Base-by-base conservation (phyloP, 2,888 invertebrate species). In the Hybos culiciformis region DNA sequence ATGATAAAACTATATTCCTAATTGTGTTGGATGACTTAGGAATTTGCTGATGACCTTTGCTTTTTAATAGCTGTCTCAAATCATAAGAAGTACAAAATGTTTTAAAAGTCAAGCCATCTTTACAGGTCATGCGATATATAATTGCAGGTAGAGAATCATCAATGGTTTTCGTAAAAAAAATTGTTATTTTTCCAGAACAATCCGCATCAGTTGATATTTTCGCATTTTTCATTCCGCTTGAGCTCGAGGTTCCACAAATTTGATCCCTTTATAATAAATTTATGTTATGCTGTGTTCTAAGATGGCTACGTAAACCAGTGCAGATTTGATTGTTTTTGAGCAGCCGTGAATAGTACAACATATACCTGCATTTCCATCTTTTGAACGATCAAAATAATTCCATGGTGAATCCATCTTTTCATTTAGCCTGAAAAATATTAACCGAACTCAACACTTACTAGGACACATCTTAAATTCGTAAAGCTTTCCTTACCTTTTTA, bases 61-160 rank as follows among this genome's bases (percentile, higher is more conserved):
- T 14, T 3, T 14, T 37, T 37, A 42, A 32, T 6, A n/a, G 2
- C 14, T 37, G 4, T 42, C 37, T 37, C 17, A 42, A 8, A 12
- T 42, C 42, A 17, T 20, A 11, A 5, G 31, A 42, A 18, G 18
- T 42, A 14, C 18, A 20, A 42, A 42, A 42, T 11, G 19, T 21
- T 5, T 23, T 20, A 32, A 42, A 31, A 12, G 42, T 5, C 21
- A 42, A 20, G 23, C 42, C 31, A 37, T 42, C 42, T 11, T 11
- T 23, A 8, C 19, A 29, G 31, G 42, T 37, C 37, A 42, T 37
- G 17, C 37, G 37, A 9, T 37, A 14, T 32, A 32, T 14, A 3
- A 15, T 32, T 32, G 3, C 32, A 32, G 32, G 32, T 32, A 32
- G 32, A 32, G 32, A 32, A 32, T 32, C 32, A 32, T 17, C 32